phyloP scores from a whole-genome alignment of 2,113 vertebrate genomes.

The Eudyptes chrysolophus region DNA sequence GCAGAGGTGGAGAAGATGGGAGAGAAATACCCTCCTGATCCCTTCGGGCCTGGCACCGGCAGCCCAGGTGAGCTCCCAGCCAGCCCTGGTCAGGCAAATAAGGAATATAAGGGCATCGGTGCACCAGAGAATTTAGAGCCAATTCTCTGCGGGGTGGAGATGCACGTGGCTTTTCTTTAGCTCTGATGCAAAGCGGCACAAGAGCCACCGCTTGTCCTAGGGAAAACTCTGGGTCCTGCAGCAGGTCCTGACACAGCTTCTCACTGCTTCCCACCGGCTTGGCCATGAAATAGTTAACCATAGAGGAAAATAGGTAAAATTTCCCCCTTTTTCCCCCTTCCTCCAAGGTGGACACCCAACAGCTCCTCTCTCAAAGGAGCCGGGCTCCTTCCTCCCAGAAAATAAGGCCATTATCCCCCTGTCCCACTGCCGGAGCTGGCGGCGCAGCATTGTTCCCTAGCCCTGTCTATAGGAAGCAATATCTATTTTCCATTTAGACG shows the following conservation, averaged over 20 bases:
- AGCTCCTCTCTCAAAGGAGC: neutral
- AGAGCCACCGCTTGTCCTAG: accelerated
- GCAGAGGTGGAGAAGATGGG: neutral
- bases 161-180: accelerated
- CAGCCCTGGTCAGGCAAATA: neutral
- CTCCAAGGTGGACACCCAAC: neutral
- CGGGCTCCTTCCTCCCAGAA: neutral
- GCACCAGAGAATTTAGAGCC: neutral
- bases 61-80: neutral
- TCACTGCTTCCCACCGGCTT: neutral
- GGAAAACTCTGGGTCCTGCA: neutral
- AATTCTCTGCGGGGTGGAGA: accelerated
- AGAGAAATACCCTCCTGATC: neutral
- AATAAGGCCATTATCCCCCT: neutral
- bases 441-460: conserved; percentile 33
- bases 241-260: neutral
- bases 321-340: neutral
- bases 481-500: conserved; percentile 67
- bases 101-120: accelerated
- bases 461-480: conserved; percentile 60
- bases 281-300: neutral
- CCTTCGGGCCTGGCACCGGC: neutral
- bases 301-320: neutral
- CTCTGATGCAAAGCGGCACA: neutral
- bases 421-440: neutral